A percentile compares a stretch with the other conserved stretches of the same genome.
These are phyloP conservation scores for sheep (Ovis aries) DNA, from an alignment of 2,113 vertebrate genomes.

Conservation along the genomic window DNA sequence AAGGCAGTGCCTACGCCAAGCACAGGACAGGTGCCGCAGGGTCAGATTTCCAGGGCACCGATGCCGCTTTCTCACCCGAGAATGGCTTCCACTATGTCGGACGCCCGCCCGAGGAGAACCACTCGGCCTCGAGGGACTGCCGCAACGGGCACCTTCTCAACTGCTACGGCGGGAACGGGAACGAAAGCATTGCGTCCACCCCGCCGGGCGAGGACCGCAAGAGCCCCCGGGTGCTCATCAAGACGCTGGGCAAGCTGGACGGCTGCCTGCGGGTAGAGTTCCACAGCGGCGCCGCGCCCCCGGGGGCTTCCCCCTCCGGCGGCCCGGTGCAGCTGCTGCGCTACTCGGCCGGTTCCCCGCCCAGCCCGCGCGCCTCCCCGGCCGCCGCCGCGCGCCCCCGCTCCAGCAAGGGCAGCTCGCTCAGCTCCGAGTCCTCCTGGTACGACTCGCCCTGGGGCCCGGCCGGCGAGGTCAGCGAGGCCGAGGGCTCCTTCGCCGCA, in stretches of 20 bases:
- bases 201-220: conserved; percentile 82
- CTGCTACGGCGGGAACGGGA: conserved; percentile 76
- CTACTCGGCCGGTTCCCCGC: conserved; percentile 84
- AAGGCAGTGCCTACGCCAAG: conserved; percentile 74
- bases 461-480: conserved; percentile 75
- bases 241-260: conserved; percentile 88
- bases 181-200: conserved; percentile 66
- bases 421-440: conserved; percentile 96
- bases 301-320: conserved; percentile 72
- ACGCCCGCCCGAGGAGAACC: conserved; percentile 73
- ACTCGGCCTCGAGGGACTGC: conserved; percentile 70
- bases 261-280: conserved; percentile 94
- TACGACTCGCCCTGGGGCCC: conserved; percentile 95
- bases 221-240: conserved; percentile 95
- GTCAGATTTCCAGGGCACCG: conserved; percentile 74
- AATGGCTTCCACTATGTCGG: conserved; percentile 80
- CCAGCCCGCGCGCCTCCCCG: conserved; percentile 73
- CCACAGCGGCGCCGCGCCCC: conserved; percentile 82
- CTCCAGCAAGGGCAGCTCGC: conserved; percentile 94
- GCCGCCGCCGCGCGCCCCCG: conserved; percentile 83
- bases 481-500: conserved; percentile 80
- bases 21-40: conserved; percentile 77
- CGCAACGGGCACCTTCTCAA: conserved; percentile 80
- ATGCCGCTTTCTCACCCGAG: conserved; percentile 66
- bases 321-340: conserved; percentile 92